Base-by-base conservation (phyloP, 2,113 vertebrate genomes). In the Oreochromis niloticus region DNA sequence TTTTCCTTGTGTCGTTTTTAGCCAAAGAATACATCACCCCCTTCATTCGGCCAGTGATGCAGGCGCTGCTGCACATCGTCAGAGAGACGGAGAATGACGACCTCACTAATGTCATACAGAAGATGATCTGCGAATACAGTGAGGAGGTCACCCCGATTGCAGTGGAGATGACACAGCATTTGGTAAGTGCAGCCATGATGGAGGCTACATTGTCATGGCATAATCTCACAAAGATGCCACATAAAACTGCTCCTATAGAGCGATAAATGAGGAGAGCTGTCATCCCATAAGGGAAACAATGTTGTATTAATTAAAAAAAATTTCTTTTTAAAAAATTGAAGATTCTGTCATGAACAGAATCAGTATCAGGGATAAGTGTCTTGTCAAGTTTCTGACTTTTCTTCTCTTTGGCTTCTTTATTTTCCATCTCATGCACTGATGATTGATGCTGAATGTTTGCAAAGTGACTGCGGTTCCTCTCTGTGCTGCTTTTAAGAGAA, bases 111-210 rank as follows among this genome's bases (percentile, higher is more conserved):
- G 99, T 99, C 93, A 99, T 99, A 93, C 99, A 99, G 95, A 99
- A 99, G 96, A 99, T 99, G 99, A 99, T 99, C 94, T 99, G 98
- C 92, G 98, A 99, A 95, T 99, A 99, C 95, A 99, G 98, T 73
- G 98, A 99, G 95, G 99, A 99, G 94, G 98, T 99, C 94, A 99
- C 98, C 55, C 98, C 98, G 39, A 99, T 99, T 91, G 99, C 99
- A 41, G 99, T 99, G 89, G 99, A 99, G 96, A 99, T 99, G 98
- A 99, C 99, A 4, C 98, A 99, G 90, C 98, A 99, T 94, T 96
- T 99, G 97, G 99, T 99, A 95, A 97, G 97, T 92, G 3, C 66
- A 30, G 39, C 34, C 14, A 19, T 12, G 50, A 55, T 43, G 36
- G 54, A 61, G 11, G 22, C 46, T 84, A 4, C 13, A n/a, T 24